phyloP scores from a whole-genome alignment of 1,140 invertebrate genomes.

The Drosophila subpulchrella region DNA sequence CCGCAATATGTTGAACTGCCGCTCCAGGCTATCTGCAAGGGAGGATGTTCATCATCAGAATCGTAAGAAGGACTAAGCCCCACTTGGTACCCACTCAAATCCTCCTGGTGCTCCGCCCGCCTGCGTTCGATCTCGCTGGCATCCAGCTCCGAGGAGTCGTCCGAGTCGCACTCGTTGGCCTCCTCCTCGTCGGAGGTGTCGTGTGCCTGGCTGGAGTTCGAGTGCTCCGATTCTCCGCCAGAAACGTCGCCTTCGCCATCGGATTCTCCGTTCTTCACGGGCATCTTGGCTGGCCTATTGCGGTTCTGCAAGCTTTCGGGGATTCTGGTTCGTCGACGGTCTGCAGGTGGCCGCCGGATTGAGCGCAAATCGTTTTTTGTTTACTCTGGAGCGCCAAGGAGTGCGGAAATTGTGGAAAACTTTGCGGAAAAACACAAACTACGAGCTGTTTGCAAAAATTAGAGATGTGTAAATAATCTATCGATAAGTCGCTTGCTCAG shows the following conservation, averaged over 20 bases:
- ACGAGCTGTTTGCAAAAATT: slow-evolving; percentile 30
- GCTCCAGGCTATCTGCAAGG: slow-evolving; percentile 90
- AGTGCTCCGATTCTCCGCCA: slow-evolving; percentile 87
- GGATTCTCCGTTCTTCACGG: slow-evolving; percentile 86
- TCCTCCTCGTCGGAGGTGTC: slow-evolving; percentile 89
- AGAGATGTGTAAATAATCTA: background rate
- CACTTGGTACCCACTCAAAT: slow-evolving; percentile 86
- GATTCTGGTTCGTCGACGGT: background rate
- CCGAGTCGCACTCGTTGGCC: slow-evolving; percentile 90
- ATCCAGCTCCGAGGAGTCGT: slow-evolving; percentile 95
- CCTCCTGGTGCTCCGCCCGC: slow-evolving; percentile 92
- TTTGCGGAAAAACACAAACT: slow-evolving; percentile 26
- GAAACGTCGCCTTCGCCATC: slow-evolving; percentile 86
- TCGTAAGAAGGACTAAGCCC: no score
- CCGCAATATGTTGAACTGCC: slow-evolving; percentile 93
- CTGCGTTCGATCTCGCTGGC: slow-evolving; percentile 95
- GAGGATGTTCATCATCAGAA: no score
- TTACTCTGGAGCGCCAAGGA: no score
- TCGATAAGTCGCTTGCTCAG: background rate
- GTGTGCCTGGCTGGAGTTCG: slow-evolving; percentile 87
- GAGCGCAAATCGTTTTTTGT: background rate
- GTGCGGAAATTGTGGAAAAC: slow-evolving; percentile 2
- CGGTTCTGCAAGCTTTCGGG: background rate
- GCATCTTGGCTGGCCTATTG: slow-evolving; percentile 64
- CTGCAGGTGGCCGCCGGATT: background rate